Percentiles rank a stretch among this genome's conserved stretches.
These are phyloP conservation scores for Microtus richardsoni DNA, from an alignment of 2,113 vertebrate species.

Conservation along the genomic window DNA sequence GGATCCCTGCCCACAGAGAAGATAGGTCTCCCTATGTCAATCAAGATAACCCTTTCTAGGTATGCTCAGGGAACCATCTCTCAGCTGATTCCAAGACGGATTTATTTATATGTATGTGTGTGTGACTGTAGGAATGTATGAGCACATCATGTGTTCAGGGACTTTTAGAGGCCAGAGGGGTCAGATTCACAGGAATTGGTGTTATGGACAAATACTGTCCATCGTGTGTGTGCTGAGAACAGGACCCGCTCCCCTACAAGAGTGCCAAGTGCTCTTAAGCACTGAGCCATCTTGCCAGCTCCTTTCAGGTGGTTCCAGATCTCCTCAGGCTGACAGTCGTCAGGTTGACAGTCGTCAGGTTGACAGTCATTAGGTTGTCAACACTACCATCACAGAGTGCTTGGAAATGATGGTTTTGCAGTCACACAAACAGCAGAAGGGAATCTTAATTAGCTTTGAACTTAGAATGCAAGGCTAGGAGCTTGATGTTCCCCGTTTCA, in stretches of 20 bases:
- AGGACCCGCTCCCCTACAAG: background rate
- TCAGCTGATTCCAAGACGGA: background rate
- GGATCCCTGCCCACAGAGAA: background rate
- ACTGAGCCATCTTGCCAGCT: background rate
- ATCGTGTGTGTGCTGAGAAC: background rate
- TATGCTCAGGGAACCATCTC: background rate
- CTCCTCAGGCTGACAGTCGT: background rate
- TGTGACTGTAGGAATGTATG: background rate
- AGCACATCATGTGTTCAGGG: background rate
- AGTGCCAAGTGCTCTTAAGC: background rate
- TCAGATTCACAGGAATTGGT: background rate
- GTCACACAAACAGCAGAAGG: background rate
- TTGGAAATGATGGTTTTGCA: background rate
- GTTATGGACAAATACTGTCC: background rate
- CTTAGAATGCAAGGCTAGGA: background rate
- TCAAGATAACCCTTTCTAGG: background rate
- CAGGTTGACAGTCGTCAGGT: background rate
- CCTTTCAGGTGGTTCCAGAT: background rate
- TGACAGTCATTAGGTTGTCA: background rate
- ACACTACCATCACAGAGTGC: background rate
- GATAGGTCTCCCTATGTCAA: too few species aligned
- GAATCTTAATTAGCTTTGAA: background rate
- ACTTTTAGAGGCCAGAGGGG: background rate
- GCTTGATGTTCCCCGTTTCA: background rate
- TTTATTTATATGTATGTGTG: background rate